Evolutionary conservation across 2,113 vertebrate species (phyloP), one percentile per base, ranked within the genome.

Genomic region (Phrynosoma blainvillii): DNA sequence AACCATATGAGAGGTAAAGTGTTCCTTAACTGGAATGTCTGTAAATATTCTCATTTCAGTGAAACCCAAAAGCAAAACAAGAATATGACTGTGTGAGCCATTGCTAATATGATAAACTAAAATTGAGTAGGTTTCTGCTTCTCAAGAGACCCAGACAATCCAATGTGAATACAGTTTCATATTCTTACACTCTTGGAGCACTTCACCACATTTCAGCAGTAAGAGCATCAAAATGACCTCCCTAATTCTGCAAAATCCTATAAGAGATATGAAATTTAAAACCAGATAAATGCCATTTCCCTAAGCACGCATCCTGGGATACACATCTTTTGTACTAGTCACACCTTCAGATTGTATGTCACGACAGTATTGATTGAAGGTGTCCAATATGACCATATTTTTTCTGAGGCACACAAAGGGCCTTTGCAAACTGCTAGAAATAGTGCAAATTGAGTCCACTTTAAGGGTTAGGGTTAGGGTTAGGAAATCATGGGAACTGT

Each of bases 281-380:
- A 59, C 30, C 54, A 80, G 79, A 6, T 59, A 59, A 32, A 3
- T n/a, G 54, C 30, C 56, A 87, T 27, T 0, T 36, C 0, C 66
- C 54, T 47, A 18, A 6, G 54, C 6, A 11, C 2, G 1, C 18
- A 30, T 25, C 59, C 66, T 68, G n/a, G 27, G 70, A n/a, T 47
- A 47, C 47, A n/a, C 23, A 42, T 23, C 8, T 40, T 42, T 30
- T 68, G 59, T 23, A 23, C n/a, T 36, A 20, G 2, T 47, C 62
- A 40, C 62, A 42, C 68, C 36, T 23, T 27, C 36, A 62, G 12
- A 76, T n/a, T 62, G 54, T 75, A 27, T 74, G 23, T 84, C 10
- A 21, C 23, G 18, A 47, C 59, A 85, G 74, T 30, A 42, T 59
- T 77, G 42, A 66, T 65, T 76, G 54, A 23, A 42, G 12, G 16